These are phyloP conservation scores for Arizona elegans DNA, from an alignment of 2,113 vertebrate genomes.

Conservation along the genomic window DNA sequence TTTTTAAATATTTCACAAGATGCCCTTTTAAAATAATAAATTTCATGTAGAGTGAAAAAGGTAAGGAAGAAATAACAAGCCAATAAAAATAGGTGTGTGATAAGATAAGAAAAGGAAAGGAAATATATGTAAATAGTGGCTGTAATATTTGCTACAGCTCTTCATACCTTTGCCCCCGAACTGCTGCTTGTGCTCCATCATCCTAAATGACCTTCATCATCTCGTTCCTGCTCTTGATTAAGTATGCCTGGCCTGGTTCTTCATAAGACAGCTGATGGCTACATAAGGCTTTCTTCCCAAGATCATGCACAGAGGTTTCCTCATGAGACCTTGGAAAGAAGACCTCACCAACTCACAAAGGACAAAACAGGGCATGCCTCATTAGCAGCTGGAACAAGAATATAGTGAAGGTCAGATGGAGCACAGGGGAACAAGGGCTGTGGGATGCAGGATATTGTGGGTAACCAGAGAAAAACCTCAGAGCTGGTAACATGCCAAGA, in stretches of 20 bases:
- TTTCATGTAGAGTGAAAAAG: neutral
- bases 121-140: neutral
- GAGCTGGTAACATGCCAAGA: neutral
- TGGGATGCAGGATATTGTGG: neutral
- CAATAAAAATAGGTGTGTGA: neutral
- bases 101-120: neutral
- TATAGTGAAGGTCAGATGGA: neutral
- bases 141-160: neutral
- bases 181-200: neutral
- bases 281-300: neutral
- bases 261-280: neutral
- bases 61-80: neutral
- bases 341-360: neutral
- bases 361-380: neutral
- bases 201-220: neutral
- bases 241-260: neutral
- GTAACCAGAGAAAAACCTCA: neutral
- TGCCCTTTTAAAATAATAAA: neutral
- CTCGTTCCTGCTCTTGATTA: neutral
- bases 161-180: neutral
- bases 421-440: neutral
- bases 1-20: neutral
- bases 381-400: neutral
- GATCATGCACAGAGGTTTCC: neutral
- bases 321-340: neutral